Percentiles rank a stretch among this genome's conserved stretches.
Evolutionary conservation across 2,797 vertebrate species (phyloP).

Genomic region (Malurus splendens): DNA sequence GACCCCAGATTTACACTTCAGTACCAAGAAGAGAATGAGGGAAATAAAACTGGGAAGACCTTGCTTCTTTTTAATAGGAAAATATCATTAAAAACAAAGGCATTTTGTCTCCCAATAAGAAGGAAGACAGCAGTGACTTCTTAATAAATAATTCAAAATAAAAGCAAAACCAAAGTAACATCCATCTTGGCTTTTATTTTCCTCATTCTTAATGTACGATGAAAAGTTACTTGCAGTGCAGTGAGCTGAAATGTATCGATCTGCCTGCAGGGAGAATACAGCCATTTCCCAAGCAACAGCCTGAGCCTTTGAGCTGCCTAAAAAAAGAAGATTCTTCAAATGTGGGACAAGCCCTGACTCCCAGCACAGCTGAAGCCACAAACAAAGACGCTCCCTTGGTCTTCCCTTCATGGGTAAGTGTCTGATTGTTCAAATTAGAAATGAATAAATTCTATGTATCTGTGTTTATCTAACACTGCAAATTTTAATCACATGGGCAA

Average conservation of each 20-base stretch:
- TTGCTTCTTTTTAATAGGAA: background rate
- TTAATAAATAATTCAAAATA: conserved; percentile 58
- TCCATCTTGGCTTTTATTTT: conserved; percentile 53
- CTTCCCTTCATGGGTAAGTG: background rate
- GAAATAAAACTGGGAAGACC: background rate
- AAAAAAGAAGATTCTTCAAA: background rate
- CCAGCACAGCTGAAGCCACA: background rate
- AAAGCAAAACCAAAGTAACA: conserved; percentile 43
- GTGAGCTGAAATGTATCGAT: conserved; percentile 32
- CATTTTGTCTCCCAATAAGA: background rate
- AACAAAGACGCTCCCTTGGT: background rate
- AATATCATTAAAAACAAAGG: conserved; percentile 20
- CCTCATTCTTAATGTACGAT: conserved; percentile 21
- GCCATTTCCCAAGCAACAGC: conserved; percentile 1
- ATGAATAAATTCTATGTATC: background rate
- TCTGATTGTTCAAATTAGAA: background rate
- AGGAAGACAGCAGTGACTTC: conserved; percentile 20
- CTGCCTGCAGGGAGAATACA: conserved; percentile 25
- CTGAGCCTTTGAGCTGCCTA: background rate
- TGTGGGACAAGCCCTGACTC: background rate
- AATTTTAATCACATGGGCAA: background rate
- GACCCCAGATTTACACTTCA: background rate
- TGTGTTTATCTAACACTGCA: background rate
- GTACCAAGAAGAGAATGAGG: background rate
- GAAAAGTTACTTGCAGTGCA: conserved; percentile 40